A percentile compares a stretch with the other conserved stretches of the same genome.
phyloP scores from a whole-genome alignment of 2,888 invertebrate genomes.

The Lithosia quadra region DNA sequence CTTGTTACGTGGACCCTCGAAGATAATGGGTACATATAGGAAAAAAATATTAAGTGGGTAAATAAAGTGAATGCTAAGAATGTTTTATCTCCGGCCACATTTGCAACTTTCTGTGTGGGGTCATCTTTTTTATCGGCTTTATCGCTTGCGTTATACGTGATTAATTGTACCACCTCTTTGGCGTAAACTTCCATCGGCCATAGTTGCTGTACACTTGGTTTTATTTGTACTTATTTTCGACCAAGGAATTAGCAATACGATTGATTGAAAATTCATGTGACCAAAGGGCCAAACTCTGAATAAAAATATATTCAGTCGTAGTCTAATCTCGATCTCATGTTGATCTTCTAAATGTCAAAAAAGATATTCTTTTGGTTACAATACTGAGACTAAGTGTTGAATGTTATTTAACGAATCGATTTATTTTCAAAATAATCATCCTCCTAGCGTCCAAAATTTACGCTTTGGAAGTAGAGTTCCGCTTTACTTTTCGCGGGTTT shows the following conservation, averaged over 20 bases:
- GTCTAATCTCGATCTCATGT: too few species aligned
- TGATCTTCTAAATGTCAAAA: too few species aligned
- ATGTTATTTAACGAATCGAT: too few species aligned
- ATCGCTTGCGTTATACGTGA: constrained; percentile 25
- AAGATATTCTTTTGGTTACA: too few species aligned
- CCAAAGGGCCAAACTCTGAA: not conserved
- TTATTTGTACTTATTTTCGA: constrained; percentile 2
- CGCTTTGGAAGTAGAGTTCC: too few species aligned
- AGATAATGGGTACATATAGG: constrained; percentile 62
- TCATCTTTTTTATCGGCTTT: constrained; percentile 27
- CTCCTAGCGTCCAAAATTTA: too few species aligned
- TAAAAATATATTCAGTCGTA: too few species aligned
- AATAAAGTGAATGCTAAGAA: constrained; percentile 38
- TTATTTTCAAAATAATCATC: too few species aligned
- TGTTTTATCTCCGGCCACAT: constrained; percentile 41
- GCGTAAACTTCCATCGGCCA: not conserved
- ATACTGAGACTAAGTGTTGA: too few species aligned
- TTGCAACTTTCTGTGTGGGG: constrained; percentile 42
- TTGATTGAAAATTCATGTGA: not conserved
- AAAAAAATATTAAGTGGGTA: constrained; percentile 48
- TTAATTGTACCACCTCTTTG: constrained; percentile 16
- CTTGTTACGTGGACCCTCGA: constrained; percentile 71
- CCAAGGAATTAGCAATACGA: not conserved
- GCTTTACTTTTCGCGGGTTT: too few species aligned
- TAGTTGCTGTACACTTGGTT: constrained; percentile 3